Percentiles rank a stretch among this genome's conserved stretches.
Conservation (phyloP, 2,888 invertebrate species). For the Macrosoma leucophasiata region DNA sequence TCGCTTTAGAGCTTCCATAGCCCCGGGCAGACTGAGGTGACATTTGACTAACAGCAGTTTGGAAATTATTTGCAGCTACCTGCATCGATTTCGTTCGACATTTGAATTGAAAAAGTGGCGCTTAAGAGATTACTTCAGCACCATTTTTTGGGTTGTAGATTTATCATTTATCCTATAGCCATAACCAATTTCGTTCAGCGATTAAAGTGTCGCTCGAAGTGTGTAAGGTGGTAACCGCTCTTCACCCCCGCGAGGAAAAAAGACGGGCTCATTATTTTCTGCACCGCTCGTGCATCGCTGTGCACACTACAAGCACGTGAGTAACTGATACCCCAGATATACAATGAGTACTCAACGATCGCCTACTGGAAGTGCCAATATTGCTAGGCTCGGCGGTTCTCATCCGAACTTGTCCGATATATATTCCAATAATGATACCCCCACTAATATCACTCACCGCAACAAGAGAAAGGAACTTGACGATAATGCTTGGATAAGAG, state of each 20-base stretch:
- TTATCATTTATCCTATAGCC: too few species aligned
- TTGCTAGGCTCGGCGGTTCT: slow-evolving; percentile 5
- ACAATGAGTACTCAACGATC: slow-evolving; percentile 9
- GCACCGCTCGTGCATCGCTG: not conserved
- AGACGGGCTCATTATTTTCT: slow-evolving; percentile 1
- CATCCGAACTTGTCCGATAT: slow-evolving; percentile 8
- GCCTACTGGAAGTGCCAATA: slow-evolving; percentile 11
- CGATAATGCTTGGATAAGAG: slow-evolving; percentile 5
- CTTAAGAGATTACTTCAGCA: too few species aligned
- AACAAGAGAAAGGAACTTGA: slow-evolving; percentile 6
- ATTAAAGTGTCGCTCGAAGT: not conserved
- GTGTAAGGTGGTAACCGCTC: not conserved
- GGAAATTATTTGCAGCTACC: too few species aligned
- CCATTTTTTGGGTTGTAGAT: too few species aligned
- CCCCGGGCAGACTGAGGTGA: too few species aligned
- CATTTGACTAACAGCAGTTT: too few species aligned
- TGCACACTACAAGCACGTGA: not conserved
- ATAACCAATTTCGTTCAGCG: too few species aligned
- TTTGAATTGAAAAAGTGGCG: too few species aligned
- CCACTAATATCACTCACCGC: slow-evolving; percentile 1
- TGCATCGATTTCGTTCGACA: too few species aligned
- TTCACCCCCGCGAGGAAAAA: not conserved
- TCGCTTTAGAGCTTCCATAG: too few species aligned
- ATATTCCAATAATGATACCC: not conserved
- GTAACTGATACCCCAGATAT: slow-evolving; percentile 1